Percentiles rank a stretch among this genome's conserved stretches.
Evolutionary conservation across 2,797 vertebrate genomes (phyloP).

Genomic region (Tokudaia muenninki): DNA sequence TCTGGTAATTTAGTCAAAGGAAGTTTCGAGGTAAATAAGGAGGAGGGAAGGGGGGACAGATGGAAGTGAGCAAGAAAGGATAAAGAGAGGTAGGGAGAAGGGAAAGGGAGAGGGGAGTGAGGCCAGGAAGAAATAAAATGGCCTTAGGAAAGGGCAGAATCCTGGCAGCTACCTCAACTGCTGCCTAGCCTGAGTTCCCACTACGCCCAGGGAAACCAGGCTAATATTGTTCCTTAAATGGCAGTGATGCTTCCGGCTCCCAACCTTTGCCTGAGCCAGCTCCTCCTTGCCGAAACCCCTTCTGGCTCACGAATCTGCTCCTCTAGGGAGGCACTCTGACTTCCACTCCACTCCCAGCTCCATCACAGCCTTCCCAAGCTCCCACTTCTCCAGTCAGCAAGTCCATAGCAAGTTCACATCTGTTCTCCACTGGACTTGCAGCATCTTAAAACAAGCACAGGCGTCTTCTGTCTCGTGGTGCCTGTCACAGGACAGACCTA

Average conservation of each 20-base stretch:
- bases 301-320: neutral
- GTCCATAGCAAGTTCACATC: neutral
- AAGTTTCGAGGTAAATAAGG: neutral
- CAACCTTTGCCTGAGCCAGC: neutral
- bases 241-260: neutral
- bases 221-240: no score
- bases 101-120: neutral
- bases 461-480: neutral
- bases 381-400: neutral
- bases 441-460: neutral
- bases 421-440: neutral
- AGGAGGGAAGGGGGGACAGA: neutral
- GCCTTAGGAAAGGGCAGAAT: neutral
- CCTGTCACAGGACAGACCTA: neutral
- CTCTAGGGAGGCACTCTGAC: neutral
- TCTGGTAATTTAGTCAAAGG: neutral
- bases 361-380: neutral
- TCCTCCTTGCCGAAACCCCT: neutral
- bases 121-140: neutral
- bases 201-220: accelerated
- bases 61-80: no score
- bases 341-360: neutral
- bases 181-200: no score
- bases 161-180: accelerated
- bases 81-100: neutral